phyloP scores from a whole-genome alignment of 2,797 vertebrate species.

The Anas capensis region DNA sequence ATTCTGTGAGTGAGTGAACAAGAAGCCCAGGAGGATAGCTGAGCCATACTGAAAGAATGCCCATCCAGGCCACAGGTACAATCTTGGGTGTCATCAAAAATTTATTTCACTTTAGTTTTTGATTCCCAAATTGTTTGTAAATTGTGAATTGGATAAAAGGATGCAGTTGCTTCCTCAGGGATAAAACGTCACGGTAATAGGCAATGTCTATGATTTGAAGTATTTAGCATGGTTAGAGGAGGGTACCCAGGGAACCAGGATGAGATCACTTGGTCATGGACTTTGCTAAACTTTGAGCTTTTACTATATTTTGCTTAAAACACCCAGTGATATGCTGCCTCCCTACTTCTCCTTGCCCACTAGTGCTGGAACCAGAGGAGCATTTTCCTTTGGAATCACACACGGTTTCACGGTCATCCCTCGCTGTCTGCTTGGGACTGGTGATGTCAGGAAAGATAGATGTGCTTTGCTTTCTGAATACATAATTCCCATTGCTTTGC shows the following conservation, averaged over 20 bases:
- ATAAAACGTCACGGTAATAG: background rate
- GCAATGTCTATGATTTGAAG: background rate
- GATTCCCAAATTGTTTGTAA: background rate
- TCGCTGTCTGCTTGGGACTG: background rate
- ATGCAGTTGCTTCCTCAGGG: background rate
- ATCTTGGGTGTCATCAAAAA: background rate
- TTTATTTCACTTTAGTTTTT: background rate
- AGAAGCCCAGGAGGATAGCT: background rate
- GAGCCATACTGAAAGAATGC: background rate
- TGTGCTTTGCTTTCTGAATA: background rate
- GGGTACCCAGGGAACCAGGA: background rate
- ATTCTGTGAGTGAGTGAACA: background rate
- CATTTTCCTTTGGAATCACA: background rate
- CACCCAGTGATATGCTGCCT: accelerated
- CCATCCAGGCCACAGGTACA: background rate
- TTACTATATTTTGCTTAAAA: background rate
- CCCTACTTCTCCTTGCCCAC: background rate
- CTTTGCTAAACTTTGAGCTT: background rate
- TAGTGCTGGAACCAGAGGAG: background rate
- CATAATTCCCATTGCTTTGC: background rate
- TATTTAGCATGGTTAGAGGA: background rate
- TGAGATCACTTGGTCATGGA: background rate
- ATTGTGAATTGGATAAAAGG: too few species aligned
- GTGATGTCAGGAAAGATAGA: background rate
- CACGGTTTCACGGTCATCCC: background rate